Conservation (phyloP, 1,140 invertebrate species). For the Lepidurus arcticus region DNA sequence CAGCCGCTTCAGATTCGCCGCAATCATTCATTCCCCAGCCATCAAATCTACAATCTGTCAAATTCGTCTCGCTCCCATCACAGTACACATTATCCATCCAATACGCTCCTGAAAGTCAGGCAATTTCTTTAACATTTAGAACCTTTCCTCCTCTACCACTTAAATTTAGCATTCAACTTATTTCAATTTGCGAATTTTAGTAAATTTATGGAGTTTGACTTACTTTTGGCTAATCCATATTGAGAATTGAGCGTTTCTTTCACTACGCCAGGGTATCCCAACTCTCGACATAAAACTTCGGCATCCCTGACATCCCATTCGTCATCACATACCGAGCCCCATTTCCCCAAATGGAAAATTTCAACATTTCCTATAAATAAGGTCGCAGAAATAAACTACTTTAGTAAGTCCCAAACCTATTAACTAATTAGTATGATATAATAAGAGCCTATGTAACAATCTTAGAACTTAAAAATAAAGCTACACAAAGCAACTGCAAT, state of each 20-base stretch:
- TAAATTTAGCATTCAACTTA: neutral
- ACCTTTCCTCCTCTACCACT: neutral
- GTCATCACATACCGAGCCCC: constrained; percentile 88
- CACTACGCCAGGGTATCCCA: constrained; percentile 56
- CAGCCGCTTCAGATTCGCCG: constrained; percentile 66
- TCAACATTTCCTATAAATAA: constrained; percentile 71
- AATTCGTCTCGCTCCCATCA: constrained; percentile 64
- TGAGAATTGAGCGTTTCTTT: constrained; percentile 62
- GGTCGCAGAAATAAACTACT: constrained; percentile 29
- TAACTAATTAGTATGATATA: no score
- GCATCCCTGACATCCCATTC: constrained; percentile 81
- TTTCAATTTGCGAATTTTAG: neutral
- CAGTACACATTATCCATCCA: constrained; percentile 90
- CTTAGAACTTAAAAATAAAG: neutral
- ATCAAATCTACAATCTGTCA: constrained; percentile 69
- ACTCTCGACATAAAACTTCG: constrained; percentile 68
- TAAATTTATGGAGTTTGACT: constrained; percentile 36
- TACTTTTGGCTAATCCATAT: constrained; percentile 70
- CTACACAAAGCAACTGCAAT: no score
- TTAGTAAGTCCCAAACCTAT: neutral
- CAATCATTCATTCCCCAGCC: constrained; percentile 80
- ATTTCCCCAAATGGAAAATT: constrained; percentile 72
- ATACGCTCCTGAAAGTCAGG: constrained; percentile 56
- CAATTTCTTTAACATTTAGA: neutral
- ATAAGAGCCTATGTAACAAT: neutral